Conservation (phyloP, 2,888 invertebrate genomes). For the Sinodicranocentrus sp. region DNA sequence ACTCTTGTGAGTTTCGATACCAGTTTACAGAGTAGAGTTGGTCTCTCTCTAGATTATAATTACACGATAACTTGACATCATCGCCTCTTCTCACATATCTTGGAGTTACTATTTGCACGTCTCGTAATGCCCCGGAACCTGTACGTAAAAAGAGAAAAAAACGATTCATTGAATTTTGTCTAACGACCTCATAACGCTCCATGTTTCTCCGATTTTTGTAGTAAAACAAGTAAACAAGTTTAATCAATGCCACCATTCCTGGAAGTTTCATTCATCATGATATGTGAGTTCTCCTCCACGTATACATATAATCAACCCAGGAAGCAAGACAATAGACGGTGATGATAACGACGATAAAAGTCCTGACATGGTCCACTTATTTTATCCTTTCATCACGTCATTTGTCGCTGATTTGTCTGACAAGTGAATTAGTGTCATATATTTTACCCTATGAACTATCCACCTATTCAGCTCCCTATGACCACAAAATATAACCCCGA, state of each 20-base stretch:
- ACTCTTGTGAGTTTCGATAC: conserved; percentile 72
- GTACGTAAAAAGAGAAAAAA: conserved; percentile 25
- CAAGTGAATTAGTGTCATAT: conserved; percentile 33
- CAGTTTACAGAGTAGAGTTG: conserved; percentile 74
- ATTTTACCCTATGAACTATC: not conserved
- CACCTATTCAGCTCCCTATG: too few species aligned
- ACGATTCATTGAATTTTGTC: conserved; percentile 10
- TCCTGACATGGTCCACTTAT: not conserved
- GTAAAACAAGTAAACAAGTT: not conserved
- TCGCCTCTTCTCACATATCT: conserved; percentile 69
- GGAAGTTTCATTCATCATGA: not conserved
- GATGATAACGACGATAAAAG: too few species aligned
- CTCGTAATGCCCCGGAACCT: conserved; percentile 71
- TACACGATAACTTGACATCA: conserved; percentile 71
- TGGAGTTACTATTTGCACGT: conserved; percentile 71
- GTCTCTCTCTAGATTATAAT: conserved; percentile 73
- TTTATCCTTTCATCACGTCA: conserved; percentile 8
- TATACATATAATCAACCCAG: not conserved
- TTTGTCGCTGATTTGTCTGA: conserved; percentile 10
- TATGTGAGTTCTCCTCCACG: too few species aligned
- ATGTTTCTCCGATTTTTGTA: not conserved
- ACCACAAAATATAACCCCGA: too few species aligned
- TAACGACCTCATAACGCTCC: conserved; percentile 2
- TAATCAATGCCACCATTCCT: not conserved
- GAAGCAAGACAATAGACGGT: not conserved